Conservation (phyloP, 2,797 vertebrate genomes). For the Arrhamphus sclerolepis region DNA sequence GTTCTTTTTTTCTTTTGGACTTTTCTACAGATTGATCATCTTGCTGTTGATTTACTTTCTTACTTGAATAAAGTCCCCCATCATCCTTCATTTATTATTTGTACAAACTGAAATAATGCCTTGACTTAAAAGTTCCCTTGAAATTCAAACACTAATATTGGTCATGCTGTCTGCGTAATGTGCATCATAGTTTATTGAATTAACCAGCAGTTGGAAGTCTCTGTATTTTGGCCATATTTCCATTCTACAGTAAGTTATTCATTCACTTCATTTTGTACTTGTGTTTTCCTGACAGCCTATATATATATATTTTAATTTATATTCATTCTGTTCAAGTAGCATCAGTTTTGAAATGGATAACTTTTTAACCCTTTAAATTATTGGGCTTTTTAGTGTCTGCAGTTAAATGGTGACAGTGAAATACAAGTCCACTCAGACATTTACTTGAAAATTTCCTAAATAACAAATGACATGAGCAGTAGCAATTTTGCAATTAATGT, state of each 20-base stretch:
- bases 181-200: background rate
- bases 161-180: background rate
- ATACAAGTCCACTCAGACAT: background rate
- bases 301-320: too few species aligned
- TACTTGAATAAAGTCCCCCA: conserved; percentile 32
- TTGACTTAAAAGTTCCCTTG: background rate
- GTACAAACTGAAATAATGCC: background rate
- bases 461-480: background rate
- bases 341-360: too few species aligned
- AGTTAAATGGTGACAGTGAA: too few species aligned
- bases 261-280: background rate
- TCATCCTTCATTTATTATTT: background rate
- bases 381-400: background rate
- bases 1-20: conserved; percentile 21
- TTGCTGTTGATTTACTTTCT: conserved; percentile 20
- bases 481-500: background rate
- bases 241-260: background rate
- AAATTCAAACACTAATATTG: background rate
- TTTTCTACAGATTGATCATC: conserved; percentile 19
- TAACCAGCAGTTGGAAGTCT: background rate
- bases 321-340: too few species aligned
- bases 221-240: background rate
- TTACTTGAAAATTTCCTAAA: background rate
- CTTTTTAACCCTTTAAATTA: background rate
- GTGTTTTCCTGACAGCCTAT: too few species aligned